These are phyloP conservation scores for Parochlus steinenii DNA, from an alignment of 2,888 invertebrate species.

Conservation along the genomic window DNA sequence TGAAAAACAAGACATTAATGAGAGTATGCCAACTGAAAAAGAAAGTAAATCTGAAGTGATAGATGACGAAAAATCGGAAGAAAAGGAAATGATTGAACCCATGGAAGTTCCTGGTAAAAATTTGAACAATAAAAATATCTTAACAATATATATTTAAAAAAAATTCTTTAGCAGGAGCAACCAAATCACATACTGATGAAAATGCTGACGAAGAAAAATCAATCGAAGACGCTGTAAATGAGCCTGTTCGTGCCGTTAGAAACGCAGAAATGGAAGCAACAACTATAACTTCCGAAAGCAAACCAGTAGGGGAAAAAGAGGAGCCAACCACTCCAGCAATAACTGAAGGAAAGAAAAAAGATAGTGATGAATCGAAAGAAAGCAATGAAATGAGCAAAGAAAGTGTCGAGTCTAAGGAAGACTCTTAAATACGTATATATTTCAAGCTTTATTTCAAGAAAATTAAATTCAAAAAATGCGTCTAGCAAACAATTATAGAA, in stretches of 20 bases:
- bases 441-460: constrained; percentile 1
- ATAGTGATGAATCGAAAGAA: constrained; percentile 22
- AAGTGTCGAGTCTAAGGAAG: constrained; percentile 12
- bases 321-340: background rate
- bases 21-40: too few species aligned
- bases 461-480: constrained; percentile 4
- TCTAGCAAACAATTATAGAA: constrained; percentile 15
- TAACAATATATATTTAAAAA: too few species aligned
- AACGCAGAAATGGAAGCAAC: too few species aligned
- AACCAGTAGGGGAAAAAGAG: background rate
- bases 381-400: constrained; percentile 23
- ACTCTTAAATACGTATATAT: background rate
- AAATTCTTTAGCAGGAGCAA: too few species aligned
- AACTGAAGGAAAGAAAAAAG: constrained; percentile 11
- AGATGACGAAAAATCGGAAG: too few species aligned
- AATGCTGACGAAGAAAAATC: constrained; percentile 15
- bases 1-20: too few species aligned
- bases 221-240: constrained; percentile 14
- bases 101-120: too few species aligned
- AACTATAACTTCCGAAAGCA: background rate
- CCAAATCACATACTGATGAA: too few species aligned
- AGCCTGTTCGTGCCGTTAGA: too few species aligned
- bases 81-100: too few species aligned
- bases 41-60: too few species aligned
- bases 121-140: too few species aligned